These are phyloP conservation scores for Amblyraja radiata DNA, from an alignment of 2,797 vertebrate species.

Conservation along the genomic window DNA sequence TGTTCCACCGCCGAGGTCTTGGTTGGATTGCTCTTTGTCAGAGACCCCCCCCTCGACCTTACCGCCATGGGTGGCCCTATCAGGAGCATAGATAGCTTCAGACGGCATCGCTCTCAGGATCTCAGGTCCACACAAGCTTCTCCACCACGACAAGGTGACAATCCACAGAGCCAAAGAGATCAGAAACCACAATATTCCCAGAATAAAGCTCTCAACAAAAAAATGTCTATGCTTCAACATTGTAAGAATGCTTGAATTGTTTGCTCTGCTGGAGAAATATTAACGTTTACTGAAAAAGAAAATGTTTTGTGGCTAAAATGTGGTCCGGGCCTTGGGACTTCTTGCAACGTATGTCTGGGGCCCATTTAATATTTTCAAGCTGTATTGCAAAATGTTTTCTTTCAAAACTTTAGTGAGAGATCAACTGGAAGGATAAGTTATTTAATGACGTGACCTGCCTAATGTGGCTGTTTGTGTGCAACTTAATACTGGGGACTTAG, in stretches of 20 bases:
- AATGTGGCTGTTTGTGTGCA: too few relatives aligned
- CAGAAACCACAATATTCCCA: constrained; percentile 3
- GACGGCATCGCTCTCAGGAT: too few relatives aligned
- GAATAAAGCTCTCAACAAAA: not conserved
- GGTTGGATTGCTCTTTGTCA: too few relatives aligned
- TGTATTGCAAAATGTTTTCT: not conserved
- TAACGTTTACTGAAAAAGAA: not conserved
- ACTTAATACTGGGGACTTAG: too few relatives aligned
- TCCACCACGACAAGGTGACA: too few relatives aligned
- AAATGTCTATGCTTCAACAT: not conserved
- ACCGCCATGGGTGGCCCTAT: too few relatives aligned
- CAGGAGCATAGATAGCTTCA: too few relatives aligned
- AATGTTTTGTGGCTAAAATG: not conserved
- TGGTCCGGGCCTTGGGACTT: not conserved
- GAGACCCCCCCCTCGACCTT: too few relatives aligned
- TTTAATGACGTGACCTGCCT: not conserved
- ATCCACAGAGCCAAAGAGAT: too few relatives aligned
- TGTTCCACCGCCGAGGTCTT: too few relatives aligned
- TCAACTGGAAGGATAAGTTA: not conserved
- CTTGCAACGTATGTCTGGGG: not conserved
- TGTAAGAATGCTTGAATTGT: not conserved
- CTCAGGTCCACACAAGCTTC: too few relatives aligned
- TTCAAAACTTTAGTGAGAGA: not conserved
- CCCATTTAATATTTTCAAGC: not conserved
- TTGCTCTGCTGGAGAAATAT: not conserved